A percentile compares a stretch with the other conserved stretches of the same genome.
Conservation (phyloP, 1,140 invertebrate species). For the Helicoverpa zea region DNA sequence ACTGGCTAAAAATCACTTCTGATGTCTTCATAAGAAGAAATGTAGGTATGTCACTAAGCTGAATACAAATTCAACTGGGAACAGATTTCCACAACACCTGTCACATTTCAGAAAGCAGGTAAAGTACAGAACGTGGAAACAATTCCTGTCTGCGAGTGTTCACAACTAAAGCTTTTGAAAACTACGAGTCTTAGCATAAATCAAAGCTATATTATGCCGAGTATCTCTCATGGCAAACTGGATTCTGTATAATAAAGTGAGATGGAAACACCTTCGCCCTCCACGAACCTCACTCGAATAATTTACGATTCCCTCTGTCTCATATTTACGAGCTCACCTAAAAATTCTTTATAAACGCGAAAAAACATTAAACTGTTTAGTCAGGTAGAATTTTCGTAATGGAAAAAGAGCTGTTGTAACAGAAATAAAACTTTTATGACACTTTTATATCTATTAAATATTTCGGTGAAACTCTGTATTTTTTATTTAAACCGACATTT, state of each 20-base stretch:
- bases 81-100: too few species aligned
- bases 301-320: slow-evolving; percentile 29
- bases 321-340: slow-evolving; percentile 43
- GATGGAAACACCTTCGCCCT: neutral
- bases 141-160: neutral
- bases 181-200: slow-evolving; percentile 16
- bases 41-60: too few species aligned
- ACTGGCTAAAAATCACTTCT: too few species aligned
- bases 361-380: slow-evolving; percentile 51
- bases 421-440: slow-evolving; percentile 54
- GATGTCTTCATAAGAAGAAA: too few species aligned
- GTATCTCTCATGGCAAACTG: slow-evolving; percentile 15
- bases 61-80: too few species aligned
- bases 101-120: too few species aligned
- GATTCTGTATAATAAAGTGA: slow-evolving; percentile 8
- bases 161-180: slow-evolving; percentile 7
- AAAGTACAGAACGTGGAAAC: too few species aligned
- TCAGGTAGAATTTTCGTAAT: slow-evolving; percentile 42
- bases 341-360: slow-evolving; percentile 42
- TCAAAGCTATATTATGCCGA: slow-evolving; percentile 17
- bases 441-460: slow-evolving; percentile 42
- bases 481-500: slow-evolving; percentile 40
- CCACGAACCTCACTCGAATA: neutral
- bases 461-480: slow-evolving; percentile 18
- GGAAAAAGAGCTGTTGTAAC: slow-evolving; percentile 45